Percentiles rank a stretch among this genome's conserved stretches.
Evolutionary conservation across 2,113 vertebrate species (phyloP).

Genomic region (Peromyscus maniculatus): DNA sequence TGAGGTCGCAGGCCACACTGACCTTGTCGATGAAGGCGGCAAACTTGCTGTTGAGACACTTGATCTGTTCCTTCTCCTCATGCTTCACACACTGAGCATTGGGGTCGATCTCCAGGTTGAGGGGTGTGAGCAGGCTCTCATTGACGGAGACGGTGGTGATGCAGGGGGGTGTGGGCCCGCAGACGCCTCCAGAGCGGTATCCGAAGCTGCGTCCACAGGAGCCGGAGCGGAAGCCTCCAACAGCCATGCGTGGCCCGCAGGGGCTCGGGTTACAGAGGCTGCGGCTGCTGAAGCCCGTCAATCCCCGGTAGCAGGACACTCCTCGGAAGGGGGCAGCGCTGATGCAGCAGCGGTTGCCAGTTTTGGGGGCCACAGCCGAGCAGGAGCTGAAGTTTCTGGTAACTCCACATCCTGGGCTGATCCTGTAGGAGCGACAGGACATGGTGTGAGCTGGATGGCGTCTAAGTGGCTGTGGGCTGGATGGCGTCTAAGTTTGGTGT

Average conservation of each 20-base stretch:
- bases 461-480: background rate
- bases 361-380: conserved; percentile 76
- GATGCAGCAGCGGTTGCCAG: conserved; percentile 67
- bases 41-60: conserved; percentile 93
- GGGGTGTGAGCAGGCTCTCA: conserved; percentile 78
- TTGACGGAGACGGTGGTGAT: conserved; percentile 79
- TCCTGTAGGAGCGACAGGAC: conserved; percentile 79
- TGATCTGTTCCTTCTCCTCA: conserved; percentile 92
- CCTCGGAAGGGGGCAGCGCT: conserved; percentile 45
- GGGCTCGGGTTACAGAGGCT: conserved; percentile 55
- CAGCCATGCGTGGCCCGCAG: conserved; percentile 41
- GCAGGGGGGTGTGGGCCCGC: conserved; percentile 67
- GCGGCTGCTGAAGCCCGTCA: conserved; percentile 76
- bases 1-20: conserved; percentile 50
- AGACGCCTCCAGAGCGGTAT: conserved; percentile 60
- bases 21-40: conserved; percentile 91
- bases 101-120: conserved; percentile 84
- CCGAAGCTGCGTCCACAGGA: conserved; percentile 58
- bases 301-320: conserved; percentile 67
- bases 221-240: conserved; percentile 21
- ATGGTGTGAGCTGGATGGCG: background rate
- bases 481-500: background rate
- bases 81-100: conserved; percentile 82
- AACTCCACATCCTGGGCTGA: conserved; percentile 7
- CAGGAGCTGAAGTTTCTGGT: conserved; percentile 79